Evolutionary conservation across 2,888 invertebrate species (phyloP), one percentile per base, ranked within the genome.

Genomic region (Keiferia lycopersicella): DNA sequence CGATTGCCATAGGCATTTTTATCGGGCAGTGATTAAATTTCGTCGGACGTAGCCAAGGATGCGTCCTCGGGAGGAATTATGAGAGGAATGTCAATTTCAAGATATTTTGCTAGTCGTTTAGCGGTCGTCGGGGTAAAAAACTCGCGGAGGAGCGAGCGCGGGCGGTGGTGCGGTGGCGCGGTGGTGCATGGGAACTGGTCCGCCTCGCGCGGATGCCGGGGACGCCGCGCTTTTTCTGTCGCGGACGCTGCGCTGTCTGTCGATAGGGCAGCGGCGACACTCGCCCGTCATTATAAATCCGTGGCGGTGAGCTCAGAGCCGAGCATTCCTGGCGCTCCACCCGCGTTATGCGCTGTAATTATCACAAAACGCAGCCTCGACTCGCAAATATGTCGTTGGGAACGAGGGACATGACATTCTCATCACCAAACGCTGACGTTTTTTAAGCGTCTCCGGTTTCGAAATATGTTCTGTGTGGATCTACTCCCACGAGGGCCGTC

Each of bases 361-460:
- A 90, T 89, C 87, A 83, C 88, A 89, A 89, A 91, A 88, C 88
- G 87, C 83, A 79, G 82, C 82, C 84, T 80, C 85, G 83, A 85
- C 87, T 88, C 88, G 87, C 87, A 91, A 87, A 90, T 91, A 91
- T 91, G 90, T 90, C 91, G 90, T 90, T 81, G 89, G 83, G 84
- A 88, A 87, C 89, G 85, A 83, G 75, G 81, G 88, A 91, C 91
- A 91, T 91, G 91, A 91, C 91, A 89, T 91, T 91, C 91, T 91
- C 91, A 91, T 91, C 91, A 91, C 91, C 88, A 81, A 90, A 86
- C 82, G 86, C 74, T 83, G 70, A 67, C 74, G 83, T 90, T 53
- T 67, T 90, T 91, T 89, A 84, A 79, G 66, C 74, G 76, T 79
- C 80, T 79, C 78, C 75, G 73, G 74, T 75, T 74, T 72, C 82